These are phyloP conservation scores for Dryococelus australis DNA, from an alignment of 2,888 invertebrate species.

Conservation along the genomic window DNA sequence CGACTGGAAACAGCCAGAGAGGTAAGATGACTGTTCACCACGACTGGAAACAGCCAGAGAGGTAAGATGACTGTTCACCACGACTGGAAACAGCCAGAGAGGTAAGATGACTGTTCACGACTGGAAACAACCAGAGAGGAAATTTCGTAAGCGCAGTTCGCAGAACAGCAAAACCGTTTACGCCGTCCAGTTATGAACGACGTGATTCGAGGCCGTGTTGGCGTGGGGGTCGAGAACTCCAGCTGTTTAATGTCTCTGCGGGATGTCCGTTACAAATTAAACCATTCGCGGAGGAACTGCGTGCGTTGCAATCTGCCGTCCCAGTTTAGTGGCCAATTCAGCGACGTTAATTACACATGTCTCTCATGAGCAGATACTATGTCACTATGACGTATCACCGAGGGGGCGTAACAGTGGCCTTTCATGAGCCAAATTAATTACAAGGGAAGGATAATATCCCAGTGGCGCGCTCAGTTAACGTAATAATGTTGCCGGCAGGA, in stretches of 20 bases:
- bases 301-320: background rate
- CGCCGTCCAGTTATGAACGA: no score
- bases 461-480: background rate
- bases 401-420: background rate
- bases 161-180: no score
- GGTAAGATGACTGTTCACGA: no score
- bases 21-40: no score
- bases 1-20: no score
- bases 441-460: background rate
- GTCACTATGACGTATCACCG: slow-evolving; percentile 10
- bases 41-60: no score
- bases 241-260: background rate
- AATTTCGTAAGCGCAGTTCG: no score
- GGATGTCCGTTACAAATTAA: background rate
- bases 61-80: no score
- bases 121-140: no score
- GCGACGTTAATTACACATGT: background rate
- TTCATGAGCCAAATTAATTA: slow-evolving; percentile 1
- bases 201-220: no score
- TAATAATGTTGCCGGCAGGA: background rate
- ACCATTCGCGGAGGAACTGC: background rate
- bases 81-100: no score
- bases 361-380: background rate
- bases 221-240: background rate
- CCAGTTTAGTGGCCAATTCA: background rate